Percentiles rank a stretch among this genome's conserved stretches.
Evolutionary conservation across 2,888 invertebrate species (phyloP).

Genomic region (Erynnis tages): DNA sequence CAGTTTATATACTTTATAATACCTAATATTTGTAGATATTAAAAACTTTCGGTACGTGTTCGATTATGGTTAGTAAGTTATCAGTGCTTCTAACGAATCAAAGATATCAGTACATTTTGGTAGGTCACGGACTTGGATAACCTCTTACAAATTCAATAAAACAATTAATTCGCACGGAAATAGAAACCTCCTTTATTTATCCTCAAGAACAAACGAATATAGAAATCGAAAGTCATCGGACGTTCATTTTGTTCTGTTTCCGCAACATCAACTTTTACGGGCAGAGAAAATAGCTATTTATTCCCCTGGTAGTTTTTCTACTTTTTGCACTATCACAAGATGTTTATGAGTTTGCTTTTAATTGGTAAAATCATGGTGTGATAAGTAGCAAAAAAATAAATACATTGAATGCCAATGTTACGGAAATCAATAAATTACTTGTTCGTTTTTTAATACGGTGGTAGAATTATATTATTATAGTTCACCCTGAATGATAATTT

Average conservation of each 20-base stretch:
- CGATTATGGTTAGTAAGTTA: background rate
- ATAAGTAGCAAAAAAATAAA: too few species aligned
- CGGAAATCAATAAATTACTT: too few species aligned
- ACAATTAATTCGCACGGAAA: too few species aligned
- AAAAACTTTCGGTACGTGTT: background rate
- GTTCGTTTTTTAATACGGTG: too few species aligned
- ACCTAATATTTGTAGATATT: too few species aligned
- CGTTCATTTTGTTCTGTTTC: slow-evolving; percentile 71
- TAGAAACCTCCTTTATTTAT: background rate
- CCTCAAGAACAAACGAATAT: slow-evolving; percentile 57
- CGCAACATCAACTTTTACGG: slow-evolving; percentile 66
- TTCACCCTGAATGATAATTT: background rate
- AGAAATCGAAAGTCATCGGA: slow-evolving; percentile 72
- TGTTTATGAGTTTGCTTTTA: background rate
- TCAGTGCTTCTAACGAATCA: background rate
- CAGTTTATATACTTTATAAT: too few species aligned
- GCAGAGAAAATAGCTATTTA: slow-evolving; percentile 53
- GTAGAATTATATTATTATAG: too few species aligned
- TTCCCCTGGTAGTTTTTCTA: slow-evolving; percentile 50
- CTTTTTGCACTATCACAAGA: slow-evolving; percentile 16
- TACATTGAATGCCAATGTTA: too few species aligned
- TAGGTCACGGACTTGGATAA: too few species aligned
- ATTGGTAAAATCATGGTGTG: too few species aligned
- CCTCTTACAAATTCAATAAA: too few species aligned
- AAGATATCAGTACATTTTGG: too few species aligned